phyloP scores from a whole-genome alignment of 2,797 vertebrate species.

The Galagoides demidoff region DNA sequence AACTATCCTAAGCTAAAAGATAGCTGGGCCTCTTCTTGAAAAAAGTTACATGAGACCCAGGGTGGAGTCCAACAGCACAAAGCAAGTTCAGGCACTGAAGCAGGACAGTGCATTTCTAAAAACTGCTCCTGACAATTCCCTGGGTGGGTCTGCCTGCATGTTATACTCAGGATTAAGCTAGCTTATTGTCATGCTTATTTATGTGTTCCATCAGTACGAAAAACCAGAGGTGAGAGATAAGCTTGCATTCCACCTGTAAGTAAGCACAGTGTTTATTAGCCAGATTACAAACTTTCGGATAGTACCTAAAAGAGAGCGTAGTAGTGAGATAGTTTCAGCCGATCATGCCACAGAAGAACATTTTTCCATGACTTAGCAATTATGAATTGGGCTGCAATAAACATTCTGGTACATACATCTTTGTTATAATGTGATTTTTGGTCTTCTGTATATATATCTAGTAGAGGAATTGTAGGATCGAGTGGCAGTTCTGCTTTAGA shows the following conservation, averaged over 20 bases:
- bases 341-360: background rate
- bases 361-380: no score
- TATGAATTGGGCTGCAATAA: no score
- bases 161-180: background rate
- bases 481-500: no score
- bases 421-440: no score
- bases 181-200: background rate
- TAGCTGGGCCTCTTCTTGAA: background rate
- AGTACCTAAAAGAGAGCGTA: background rate
- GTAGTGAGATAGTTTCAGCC: background rate
- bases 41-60: accelerated
- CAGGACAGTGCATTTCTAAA: accelerated
- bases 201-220: background rate
- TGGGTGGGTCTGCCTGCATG: accelerated
- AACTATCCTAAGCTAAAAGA: no score
- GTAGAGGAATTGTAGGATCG: no score
- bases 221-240: background rate
- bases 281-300: background rate
- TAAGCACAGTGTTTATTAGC: slow-evolving; percentile 6
- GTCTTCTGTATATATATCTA: no score
- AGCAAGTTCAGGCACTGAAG: accelerated
- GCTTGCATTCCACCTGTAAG: background rate
- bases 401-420: no score
- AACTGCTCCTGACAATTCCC: background rate
- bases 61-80: accelerated